These are phyloP conservation scores for Drosophila antonietae DNA, from an alignment of 2,888 invertebrate genomes.

Conservation along the genomic window DNA sequence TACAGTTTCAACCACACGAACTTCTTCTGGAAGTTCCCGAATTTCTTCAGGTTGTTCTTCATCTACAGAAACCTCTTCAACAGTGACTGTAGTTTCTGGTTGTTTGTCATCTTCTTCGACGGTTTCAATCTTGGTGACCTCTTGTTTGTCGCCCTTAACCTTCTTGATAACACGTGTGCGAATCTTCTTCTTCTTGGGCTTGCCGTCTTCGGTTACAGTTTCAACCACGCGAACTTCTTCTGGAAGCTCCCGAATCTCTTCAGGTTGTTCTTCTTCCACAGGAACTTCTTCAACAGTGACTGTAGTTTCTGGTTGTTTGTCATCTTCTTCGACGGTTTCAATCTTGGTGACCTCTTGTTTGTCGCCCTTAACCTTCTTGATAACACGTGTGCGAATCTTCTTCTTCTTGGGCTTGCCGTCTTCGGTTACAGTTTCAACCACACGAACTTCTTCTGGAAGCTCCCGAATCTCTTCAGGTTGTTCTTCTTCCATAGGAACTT, in stretches of 20 bases:
- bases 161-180: conserved; percentile 28
- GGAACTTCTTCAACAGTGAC: conserved; percentile 17
- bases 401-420: conserved; percentile 24
- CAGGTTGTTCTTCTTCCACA: conserved; percentile 9
- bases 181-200: conserved; percentile 22
- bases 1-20: conserved; percentile 5
- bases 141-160: conserved; percentile 30
- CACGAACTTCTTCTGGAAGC: conserved; percentile 27
- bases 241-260: conserved; percentile 11
- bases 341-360: conserved; percentile 33
- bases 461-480: conserved; percentile 18
- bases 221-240: conserved; percentile 20
- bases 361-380: conserved; percentile 32
- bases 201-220: conserved; percentile 16
- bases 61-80: conserved; percentile 3
- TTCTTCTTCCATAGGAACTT: conserved; percentile 16
- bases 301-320: conserved; percentile 21
- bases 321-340: conserved; percentile 25
- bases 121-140: conserved; percentile 29
- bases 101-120: conserved; percentile 24
- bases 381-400: conserved; percentile 32
- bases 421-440: conserved; percentile 11
- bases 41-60: conserved; percentile 11
- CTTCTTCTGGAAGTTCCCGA: conserved; percentile 10
- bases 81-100: conserved; percentile 22